These are phyloP conservation scores for Oscheius sp. DNA, from an alignment of 2,888 invertebrate species.

Conservation along the genomic window DNA sequence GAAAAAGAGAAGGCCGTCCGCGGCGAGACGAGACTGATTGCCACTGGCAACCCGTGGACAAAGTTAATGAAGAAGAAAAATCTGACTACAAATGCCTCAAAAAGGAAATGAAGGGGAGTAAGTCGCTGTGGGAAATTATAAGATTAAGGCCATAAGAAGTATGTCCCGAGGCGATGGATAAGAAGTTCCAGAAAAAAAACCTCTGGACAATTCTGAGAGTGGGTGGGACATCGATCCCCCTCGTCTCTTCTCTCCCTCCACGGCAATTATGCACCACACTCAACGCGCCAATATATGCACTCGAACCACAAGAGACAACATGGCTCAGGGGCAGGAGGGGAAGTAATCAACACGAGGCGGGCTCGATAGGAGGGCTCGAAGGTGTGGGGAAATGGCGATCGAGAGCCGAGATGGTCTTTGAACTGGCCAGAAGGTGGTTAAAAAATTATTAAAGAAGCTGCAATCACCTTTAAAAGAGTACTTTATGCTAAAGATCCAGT, in stretches of 20 bases:
- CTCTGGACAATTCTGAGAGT: too few species aligned
- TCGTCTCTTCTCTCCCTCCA: background rate
- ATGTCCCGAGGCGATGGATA: too few species aligned
- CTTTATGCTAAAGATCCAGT: too few species aligned
- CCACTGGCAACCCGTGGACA: background rate
- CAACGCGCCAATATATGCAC: conserved; percentile 28
- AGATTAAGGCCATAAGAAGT: background rate
- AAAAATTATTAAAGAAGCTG: background rate
- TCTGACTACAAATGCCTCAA: background rate
- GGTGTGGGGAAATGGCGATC: background rate
- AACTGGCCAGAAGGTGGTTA: background rate
- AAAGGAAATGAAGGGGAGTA: background rate
- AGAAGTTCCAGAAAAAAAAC: too few species aligned
- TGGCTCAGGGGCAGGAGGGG: background rate
- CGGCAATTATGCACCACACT: conserved; percentile 34
- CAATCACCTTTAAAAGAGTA: background rate
- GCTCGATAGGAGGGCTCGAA: background rate
- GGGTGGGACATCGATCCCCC: conserved; percentile 23
- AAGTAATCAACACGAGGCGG: conserved; percentile 1
- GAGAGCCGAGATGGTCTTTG: background rate
- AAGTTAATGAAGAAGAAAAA: too few species aligned
- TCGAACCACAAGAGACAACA: conserved; percentile 7
- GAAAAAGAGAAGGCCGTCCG: conserved; percentile 3
- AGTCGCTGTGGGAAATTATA: background rate
- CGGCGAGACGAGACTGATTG: background rate